phyloP scores from a whole-genome alignment of 2,888 invertebrate species.

The Eudasyphora cyanicolor region DNA sequence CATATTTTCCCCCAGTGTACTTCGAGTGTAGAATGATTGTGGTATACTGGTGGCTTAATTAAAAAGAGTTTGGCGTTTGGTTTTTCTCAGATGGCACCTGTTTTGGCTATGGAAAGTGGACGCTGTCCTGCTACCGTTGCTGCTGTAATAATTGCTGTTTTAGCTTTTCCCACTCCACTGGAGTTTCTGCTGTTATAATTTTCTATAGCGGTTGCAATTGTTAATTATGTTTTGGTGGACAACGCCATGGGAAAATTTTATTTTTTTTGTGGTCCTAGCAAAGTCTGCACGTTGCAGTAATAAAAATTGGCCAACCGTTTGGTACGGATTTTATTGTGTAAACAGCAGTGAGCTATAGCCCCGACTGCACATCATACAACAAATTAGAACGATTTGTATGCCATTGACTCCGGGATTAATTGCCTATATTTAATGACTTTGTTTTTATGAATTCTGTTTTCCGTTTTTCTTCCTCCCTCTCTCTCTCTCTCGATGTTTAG shows the following conservation, averaged over 20 bases:
- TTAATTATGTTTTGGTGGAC: slow-evolving; percentile 33
- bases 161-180: slow-evolving; percentile 9
- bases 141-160: slow-evolving; percentile 6
- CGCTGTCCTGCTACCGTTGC: background rate
- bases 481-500: slow-evolving; percentile 79
- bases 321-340: slow-evolving; percentile 1
- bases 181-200: background rate
- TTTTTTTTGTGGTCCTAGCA: no score
- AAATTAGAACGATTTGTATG: slow-evolving; percentile 74
- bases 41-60: slow-evolving; percentile 39
- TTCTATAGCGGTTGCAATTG: slow-evolving; percentile 22
- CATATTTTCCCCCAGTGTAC: no score
- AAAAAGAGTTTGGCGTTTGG: slow-evolving; percentile 43
- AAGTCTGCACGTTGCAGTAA: background rate
- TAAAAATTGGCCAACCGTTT: slow-evolving; percentile 38
- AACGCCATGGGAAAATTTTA: background rate
- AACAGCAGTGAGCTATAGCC: no score
- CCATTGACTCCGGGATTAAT: slow-evolving; percentile 20
- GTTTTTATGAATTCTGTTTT: slow-evolving; percentile 28
- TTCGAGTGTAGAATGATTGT: no score
- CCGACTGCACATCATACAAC: slow-evolving; percentile 3
- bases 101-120: background rate
- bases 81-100: background rate
- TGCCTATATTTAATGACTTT: slow-evolving; percentile 17
- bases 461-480: slow-evolving; percentile 1